phyloP scores from a whole-genome alignment of 2,113 vertebrate species.

The Holacanthus passer region DNA sequence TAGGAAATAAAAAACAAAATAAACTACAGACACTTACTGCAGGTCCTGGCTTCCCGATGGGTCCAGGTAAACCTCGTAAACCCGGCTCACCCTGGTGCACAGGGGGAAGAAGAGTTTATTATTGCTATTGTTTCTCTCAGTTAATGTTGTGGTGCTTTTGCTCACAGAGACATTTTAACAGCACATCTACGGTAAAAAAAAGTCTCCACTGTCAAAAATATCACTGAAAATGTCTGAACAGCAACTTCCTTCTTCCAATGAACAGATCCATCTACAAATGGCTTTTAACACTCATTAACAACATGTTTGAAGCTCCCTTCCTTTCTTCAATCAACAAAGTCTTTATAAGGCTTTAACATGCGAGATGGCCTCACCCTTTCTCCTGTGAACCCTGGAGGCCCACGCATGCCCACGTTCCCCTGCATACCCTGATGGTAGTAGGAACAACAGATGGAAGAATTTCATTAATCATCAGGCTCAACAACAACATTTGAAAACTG shows the following conservation, averaged over 20 bases:
- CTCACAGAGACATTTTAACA: not conserved
- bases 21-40: constrained; percentile 79
- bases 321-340: not conserved
- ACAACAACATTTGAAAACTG: not conserved
- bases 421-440: constrained; percentile 83
- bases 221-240: not conserved
- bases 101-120: not conserved
- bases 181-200: not conserved
- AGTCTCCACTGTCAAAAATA: not conserved
- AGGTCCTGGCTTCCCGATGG: constrained; percentile 84
- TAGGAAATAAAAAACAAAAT: constrained; percentile 15
- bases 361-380: constrained; percentile 80
- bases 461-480: not conserved
- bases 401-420: constrained; percentile 85
- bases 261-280: not conserved
- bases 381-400: constrained; percentile 83
- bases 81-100: constrained; percentile 86
- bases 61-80: constrained; percentile 82
- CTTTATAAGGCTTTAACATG: not conserved
- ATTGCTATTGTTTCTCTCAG: not conserved
- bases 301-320: not conserved
- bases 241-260: not conserved
- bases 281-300: not conserved
- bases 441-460: constrained; percentile 2
- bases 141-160: not conserved